These are phyloP conservation scores for Oedothorax gibbosus DNA, from an alignment of 1,140 invertebrate species.

Conservation along the genomic window DNA sequence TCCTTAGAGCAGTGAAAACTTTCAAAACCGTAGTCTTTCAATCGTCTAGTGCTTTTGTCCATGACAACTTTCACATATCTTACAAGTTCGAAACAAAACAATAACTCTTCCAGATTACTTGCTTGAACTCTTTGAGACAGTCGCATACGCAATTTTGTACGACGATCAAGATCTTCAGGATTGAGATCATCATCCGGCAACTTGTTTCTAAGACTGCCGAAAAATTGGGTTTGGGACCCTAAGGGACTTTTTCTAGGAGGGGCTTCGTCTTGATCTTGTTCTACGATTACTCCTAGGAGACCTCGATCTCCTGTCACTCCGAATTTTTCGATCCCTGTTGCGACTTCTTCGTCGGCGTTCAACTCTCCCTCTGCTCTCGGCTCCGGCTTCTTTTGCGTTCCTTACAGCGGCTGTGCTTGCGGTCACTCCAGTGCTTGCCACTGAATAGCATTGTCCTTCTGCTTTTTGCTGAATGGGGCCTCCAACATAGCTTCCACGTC, in stretches of 20 bases:
- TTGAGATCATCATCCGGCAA: conserved; percentile 79
- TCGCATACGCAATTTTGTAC: conserved; percentile 99
- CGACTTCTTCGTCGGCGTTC: conserved; percentile 63
- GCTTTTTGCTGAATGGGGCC: too few species aligned
- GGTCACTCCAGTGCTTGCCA: conserved; percentile 67
- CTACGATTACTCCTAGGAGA: conserved; percentile 55
- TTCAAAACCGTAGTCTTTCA: conserved; percentile 99
- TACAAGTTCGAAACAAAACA: conserved; percentile 98
- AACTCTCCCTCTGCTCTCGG: conserved; percentile 65
- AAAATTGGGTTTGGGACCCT: conserved; percentile 39
- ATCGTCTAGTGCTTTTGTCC: conserved; percentile 98
- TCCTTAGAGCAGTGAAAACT: conserved; percentile 98
- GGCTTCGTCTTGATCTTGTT: conserved; percentile 35
- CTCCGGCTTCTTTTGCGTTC: conserved; percentile 64
- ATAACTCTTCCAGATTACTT: conserved; percentile 98
- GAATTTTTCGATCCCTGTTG: conserved; percentile 64
- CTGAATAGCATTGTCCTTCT: too few species aligned
- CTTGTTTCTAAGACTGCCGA: conserved; percentile 48
- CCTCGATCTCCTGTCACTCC: conserved; percentile 61
- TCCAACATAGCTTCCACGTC: too few species aligned
- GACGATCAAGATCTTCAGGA: conserved; percentile 96
- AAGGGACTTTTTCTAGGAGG: conserved; percentile 42
- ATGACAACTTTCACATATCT: conserved; percentile 98
- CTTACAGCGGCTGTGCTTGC: conserved; percentile 61
- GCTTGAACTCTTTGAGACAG: conserved; percentile 92